These are phyloP conservation scores for Ovibos moschatus DNA, from an alignment of 2,113 vertebrate genomes.

Conservation along the genomic window DNA sequence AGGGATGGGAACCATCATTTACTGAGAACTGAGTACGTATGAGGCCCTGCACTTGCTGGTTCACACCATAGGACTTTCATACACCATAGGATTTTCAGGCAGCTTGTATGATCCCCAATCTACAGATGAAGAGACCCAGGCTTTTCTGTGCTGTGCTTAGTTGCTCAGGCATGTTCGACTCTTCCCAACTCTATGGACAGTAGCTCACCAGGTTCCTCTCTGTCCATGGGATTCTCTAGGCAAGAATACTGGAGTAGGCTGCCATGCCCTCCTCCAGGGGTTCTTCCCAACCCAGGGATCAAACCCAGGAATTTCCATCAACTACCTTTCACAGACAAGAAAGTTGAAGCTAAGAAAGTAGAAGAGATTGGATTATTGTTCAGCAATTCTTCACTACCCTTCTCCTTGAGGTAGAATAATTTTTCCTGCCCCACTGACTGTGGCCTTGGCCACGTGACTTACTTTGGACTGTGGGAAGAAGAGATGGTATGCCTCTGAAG, in stretches of 20 bases:
- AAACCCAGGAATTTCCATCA: neutral
- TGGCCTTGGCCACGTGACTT: neutral
- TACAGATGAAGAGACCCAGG: neutral
- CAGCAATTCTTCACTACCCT: neutral
- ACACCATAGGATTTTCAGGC: neutral
- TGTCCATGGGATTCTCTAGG: neutral
- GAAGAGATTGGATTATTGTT: neutral
- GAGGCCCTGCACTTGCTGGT: neutral
- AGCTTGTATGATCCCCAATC: neutral
- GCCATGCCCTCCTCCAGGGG: neutral
- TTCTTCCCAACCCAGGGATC: neutral
- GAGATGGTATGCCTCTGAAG: neutral
- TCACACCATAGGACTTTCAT: neutral
- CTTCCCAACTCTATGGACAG: neutral
- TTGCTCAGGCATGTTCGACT: neutral
- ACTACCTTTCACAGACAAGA: neutral
- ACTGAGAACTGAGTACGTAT: neutral
- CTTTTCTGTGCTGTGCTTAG: neutral
- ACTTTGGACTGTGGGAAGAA: neutral
- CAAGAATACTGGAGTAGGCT: neutral
- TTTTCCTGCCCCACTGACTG: neutral
- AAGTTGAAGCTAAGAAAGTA: neutral
- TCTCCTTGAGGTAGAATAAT: neutral
- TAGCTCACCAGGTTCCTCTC: neutral
- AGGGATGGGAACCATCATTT: neutral